Percentiles rank a stretch among this genome's conserved stretches.
Conservation (phyloP, 2,888 invertebrate genomes). For the Caenorhabditis doughertyi region DNA sequence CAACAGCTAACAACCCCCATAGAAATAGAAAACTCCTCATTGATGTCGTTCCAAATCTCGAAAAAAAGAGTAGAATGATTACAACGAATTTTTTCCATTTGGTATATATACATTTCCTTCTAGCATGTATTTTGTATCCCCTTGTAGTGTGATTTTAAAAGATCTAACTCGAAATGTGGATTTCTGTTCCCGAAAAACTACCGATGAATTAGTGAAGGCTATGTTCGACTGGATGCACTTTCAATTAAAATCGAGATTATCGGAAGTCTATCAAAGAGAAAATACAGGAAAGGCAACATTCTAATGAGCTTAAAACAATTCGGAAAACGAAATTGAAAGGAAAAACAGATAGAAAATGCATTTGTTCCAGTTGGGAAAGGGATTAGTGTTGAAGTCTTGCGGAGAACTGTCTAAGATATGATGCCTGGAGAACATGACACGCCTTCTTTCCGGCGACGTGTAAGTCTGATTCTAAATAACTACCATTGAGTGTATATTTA, state of each 20-base stretch:
- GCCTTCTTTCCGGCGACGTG: neutral
- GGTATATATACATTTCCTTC: slow-evolving; percentile 9
- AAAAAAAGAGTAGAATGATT: slow-evolving; percentile 7
- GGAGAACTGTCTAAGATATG: slow-evolving; percentile 14
- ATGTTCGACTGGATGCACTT: neutral
- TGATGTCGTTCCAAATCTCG: neutral
- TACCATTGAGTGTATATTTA: too few relatives aligned
- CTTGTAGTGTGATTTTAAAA: neutral
- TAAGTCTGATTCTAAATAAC: neutral
- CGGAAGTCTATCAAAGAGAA: neutral
- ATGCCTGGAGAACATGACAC: neutral
- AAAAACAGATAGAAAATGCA: slow-evolving; percentile 4
- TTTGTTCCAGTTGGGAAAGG: neutral
- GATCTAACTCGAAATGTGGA: neutral
- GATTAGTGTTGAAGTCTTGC: neutral
- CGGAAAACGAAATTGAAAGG: slow-evolving; percentile 13
- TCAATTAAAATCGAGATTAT: slow-evolving; percentile 9
- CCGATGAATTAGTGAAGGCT: neutral
- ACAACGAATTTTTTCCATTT: neutral
- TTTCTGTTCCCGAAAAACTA: neutral
- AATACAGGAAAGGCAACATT: slow-evolving; percentile 20
- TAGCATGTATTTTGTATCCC: slow-evolving; percentile 17
- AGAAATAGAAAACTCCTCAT: neutral
- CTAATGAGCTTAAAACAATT: slow-evolving; percentile 34
- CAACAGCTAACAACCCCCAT: neutral